Percentiles rank a stretch among this genome's conserved stretches.
phyloP scores from a whole-genome alignment of 2,888 invertebrate species.

The Drosophila stalkeri region DNA sequence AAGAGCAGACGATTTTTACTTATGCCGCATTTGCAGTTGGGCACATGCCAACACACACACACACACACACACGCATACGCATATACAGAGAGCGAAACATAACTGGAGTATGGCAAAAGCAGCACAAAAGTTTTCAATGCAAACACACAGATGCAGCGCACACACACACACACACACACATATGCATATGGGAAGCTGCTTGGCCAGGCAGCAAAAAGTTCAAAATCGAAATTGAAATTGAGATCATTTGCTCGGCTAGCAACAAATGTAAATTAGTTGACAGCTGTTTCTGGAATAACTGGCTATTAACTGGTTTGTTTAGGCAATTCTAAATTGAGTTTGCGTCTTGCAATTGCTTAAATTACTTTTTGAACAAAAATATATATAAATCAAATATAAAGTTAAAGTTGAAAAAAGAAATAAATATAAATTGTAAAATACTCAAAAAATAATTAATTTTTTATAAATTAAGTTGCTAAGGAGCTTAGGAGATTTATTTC shows the following conservation, averaged over 20 bases:
- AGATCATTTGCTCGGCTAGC: conserved; percentile 11
- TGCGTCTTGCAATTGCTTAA: conserved; percentile 7
- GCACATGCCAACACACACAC: conserved; percentile 33
- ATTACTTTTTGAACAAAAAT: background rate
- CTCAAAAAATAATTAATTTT: background rate
- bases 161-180: conserved; percentile 10
- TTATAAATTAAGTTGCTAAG: background rate
- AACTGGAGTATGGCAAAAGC: conserved; percentile 45
- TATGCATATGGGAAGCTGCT: conserved; percentile 37
- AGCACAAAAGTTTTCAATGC: conserved; percentile 37
- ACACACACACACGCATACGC: conserved; percentile 1
- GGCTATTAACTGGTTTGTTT: conserved; percentile 46
- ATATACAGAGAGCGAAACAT: conserved; percentile 6
- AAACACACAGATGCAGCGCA: conserved; percentile 3
- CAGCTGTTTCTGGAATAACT: conserved; percentile 29
- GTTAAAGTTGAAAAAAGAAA: background rate
- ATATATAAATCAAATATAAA: too few species aligned
- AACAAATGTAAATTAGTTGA: background rate
- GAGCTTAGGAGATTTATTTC: too few species aligned
- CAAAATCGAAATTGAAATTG: conserved; percentile 24
- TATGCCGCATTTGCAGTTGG: conserved; percentile 45
- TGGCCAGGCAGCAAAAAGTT: conserved; percentile 43
- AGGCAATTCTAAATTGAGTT: conserved; percentile 8
- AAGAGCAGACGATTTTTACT: conserved; percentile 21
- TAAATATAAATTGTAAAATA: too few species aligned